These are phyloP conservation scores for Brachionus calyciflorus DNA, from an alignment of 1,140 invertebrate genomes.

Conservation along the genomic window DNA sequence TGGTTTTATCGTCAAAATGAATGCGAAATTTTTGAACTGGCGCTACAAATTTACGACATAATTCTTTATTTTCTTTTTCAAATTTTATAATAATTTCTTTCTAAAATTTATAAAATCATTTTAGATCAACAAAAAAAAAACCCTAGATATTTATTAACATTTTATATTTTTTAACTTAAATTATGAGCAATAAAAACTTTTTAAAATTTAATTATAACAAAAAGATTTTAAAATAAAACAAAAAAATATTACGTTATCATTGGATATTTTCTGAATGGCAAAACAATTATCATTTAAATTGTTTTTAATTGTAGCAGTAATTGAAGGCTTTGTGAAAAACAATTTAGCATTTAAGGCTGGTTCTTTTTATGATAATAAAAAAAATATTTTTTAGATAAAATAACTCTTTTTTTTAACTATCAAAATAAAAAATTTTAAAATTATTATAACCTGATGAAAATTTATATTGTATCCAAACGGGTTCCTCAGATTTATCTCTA, in stretches of 20 bases:
- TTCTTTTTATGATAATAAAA: background rate
- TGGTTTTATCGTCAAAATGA: conserved; percentile 10
- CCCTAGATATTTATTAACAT: background rate
- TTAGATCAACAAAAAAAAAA: background rate
- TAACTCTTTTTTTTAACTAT: background rate
- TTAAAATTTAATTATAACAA: background rate
- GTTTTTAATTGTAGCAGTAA: background rate
- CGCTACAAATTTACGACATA: conserved; percentile 16
- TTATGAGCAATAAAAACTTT: background rate
- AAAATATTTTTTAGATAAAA: background rate
- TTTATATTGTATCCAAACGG: conserved; percentile 19
- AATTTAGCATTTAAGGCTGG: background rate
- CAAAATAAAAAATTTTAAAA: no score
- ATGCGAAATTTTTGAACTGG: conserved; percentile 1
- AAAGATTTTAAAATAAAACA: background rate
- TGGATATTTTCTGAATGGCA: conserved; percentile 21
- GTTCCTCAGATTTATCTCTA: background rate
- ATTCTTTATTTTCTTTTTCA: background rate
- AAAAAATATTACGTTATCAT: conserved; percentile 17
- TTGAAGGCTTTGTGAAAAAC: background rate
- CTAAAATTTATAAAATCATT: no score
- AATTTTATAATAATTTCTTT: background rate
- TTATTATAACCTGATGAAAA: background rate
- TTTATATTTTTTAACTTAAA: background rate
- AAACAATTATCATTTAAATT: background rate